These are phyloP conservation scores for Dione vanillae DNA, from an alignment of 2,888 invertebrate genomes.

Conservation along the genomic window DNA sequence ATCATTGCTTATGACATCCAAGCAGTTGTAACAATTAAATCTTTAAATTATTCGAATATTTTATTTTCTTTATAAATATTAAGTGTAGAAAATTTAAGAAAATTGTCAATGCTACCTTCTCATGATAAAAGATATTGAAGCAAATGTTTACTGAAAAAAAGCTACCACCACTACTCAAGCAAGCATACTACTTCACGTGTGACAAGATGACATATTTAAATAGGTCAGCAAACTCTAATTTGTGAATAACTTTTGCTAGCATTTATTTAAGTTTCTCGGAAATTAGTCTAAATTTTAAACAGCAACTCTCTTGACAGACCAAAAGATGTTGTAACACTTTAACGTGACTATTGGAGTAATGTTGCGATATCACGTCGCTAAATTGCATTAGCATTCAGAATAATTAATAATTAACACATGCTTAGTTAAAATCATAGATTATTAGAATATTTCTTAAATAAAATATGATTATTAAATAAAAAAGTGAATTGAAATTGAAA, in stretches of 20 bases:
- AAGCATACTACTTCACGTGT: slow-evolving; percentile 29
- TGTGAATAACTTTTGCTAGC: slow-evolving; percentile 43
- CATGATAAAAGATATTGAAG: background rate
- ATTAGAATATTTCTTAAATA: background rate
- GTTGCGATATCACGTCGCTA: slow-evolving; percentile 78
- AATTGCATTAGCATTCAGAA: slow-evolving; percentile 69
- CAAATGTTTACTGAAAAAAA: background rate
- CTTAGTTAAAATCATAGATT: no score
- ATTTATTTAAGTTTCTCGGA: slow-evolving; percentile 51
- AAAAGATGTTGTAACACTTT: slow-evolving; percentile 66
- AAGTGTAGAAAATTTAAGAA: background rate
- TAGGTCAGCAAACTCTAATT: slow-evolving; percentile 65
- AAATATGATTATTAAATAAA: background rate
- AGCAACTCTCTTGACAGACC: slow-evolving; percentile 64
- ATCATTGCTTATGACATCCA: slow-evolving; percentile 63
- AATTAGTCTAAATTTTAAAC: slow-evolving; percentile 65
- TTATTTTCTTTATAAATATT: background rate
- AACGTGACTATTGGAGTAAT: slow-evolving; percentile 77
- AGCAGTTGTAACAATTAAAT: slow-evolving; percentile 27
- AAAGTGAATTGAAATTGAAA: background rate
- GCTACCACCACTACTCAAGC: background rate
- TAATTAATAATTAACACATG: slow-evolving; percentile 66
- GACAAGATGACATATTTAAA: slow-evolving; percentile 53
- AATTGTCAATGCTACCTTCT: background rate
- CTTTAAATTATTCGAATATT: slow-evolving; percentile 9